Conservation (phyloP, 2,113 vertebrate genomes). For the Salvelinus alpinus region DNA sequence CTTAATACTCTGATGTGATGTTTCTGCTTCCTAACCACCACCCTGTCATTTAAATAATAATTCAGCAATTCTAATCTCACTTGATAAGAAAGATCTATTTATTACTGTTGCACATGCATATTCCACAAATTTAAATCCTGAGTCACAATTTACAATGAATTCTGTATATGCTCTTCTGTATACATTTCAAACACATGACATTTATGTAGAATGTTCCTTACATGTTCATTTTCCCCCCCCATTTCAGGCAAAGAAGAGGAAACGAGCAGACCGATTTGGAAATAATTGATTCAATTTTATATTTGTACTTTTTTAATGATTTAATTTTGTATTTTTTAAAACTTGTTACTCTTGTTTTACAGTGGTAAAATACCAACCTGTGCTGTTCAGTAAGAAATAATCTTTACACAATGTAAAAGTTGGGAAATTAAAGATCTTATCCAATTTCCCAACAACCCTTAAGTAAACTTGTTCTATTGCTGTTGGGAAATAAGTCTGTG, state of each 20-base stretch:
- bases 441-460: conserved; percentile 9
- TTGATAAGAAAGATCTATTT: no score
- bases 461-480: background rate
- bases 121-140: no score
- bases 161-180: no score
- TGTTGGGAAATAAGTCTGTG: no score
- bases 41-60: no score
- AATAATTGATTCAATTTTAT: conserved; percentile 68
- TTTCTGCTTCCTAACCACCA: no score
- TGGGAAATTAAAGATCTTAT: conserved; percentile 36
- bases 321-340: conserved; percentile 22
- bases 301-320: conserved; percentile 11
- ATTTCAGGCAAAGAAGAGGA: conserved; percentile 84
- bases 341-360: conserved; percentile 17
- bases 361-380: background rate
- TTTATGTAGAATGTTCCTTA: no score
- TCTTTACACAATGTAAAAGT: conserved; percentile 1
- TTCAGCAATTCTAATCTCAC: no score
- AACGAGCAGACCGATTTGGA: conserved; percentile 85
- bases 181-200: no score
- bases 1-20: no score
- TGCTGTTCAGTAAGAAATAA: conserved; percentile 1
- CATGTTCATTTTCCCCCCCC: background rate
- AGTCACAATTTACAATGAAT: no score
- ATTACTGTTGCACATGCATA: no score